A percentile compares a stretch with the other conserved stretches of the same genome.
These are phyloP conservation scores for Actinernus sp. DNA, from an alignment of 92 coral and sea anemone species.

Conservation along the genomic window DNA sequence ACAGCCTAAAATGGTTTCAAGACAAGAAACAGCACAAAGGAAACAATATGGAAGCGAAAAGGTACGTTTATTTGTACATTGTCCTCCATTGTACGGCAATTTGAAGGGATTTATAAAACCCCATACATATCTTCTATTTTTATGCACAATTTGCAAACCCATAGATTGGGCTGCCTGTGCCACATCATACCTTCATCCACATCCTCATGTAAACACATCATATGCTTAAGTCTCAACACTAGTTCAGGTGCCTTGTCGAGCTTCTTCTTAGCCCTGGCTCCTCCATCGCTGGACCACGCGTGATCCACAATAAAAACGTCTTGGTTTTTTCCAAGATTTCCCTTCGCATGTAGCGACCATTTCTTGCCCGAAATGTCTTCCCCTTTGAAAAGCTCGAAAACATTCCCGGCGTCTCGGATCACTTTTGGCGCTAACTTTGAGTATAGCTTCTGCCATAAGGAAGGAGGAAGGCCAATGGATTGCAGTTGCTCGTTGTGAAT, in stretches of 20 bases:
- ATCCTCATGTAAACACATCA: constrained; percentile 48
- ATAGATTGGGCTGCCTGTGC: no score
- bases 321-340: constrained; percentile 47
- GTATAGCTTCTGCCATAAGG: constrained; percentile 76
- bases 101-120: no score
- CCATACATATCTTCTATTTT: no score
- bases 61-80: no score
- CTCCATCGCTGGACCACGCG: constrained; percentile 84
- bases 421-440: constrained; percentile 54
- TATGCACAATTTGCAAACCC: no score
- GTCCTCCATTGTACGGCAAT: no score
- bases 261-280: constrained; percentile 51
- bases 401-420: constrained; percentile 43
- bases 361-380: constrained; percentile 24
- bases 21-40: no score
- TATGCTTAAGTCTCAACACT: constrained; percentile 54
- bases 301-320: constrained; percentile 81
- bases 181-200: constrained; percentile 10
- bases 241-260: constrained; percentile 69
- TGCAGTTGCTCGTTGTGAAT: constrained; percentile 78
- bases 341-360: constrained; percentile 64
- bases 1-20: no score
- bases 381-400: constrained; percentile 67
- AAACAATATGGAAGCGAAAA: no score
- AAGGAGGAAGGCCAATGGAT: constrained; percentile 81